These are phyloP conservation scores for Allenopithecus nigroviridis DNA, from an alignment of 2,797 vertebrate species.

Conservation along the genomic window DNA sequence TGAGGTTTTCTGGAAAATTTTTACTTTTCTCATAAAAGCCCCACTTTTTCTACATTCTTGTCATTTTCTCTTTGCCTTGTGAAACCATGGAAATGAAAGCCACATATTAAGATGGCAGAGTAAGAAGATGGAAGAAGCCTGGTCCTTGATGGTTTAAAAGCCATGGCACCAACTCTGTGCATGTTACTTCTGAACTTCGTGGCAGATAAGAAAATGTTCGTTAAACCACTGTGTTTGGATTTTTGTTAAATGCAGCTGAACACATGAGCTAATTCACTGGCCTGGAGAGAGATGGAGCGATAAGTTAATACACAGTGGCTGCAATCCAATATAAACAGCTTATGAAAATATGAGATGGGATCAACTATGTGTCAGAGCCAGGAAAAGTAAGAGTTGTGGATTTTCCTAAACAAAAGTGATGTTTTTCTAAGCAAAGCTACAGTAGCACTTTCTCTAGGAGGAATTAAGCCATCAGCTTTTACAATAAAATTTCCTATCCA, in stretches of 20 bases:
- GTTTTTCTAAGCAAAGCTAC: conserved; percentile 17
- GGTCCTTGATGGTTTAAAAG: neutral
- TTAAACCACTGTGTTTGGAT: neutral
- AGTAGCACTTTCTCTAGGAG: neutral
- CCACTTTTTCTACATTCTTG: neutral
- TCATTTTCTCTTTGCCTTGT: neutral
- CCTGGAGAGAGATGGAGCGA: neutral
- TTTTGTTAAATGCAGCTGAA: conserved; percentile 2
- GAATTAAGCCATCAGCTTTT: conserved; percentile 2
- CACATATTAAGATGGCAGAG: neutral
- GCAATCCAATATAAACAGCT: neutral
- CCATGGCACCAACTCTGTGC: neutral
- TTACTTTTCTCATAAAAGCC: neutral
- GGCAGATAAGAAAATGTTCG: neutral
- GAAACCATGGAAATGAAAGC: neutral
- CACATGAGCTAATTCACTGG: neutral
- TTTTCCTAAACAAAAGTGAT: conserved; percentile 10
- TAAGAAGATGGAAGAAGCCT: neutral
- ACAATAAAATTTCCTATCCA: neutral
- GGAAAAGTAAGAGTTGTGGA: neutral
- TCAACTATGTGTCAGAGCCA: neutral
- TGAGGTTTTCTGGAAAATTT: neutral
- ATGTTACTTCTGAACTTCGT: neutral
- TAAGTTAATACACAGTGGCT: neutral
- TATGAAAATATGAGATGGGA: neutral